Evolutionary conservation across 2,888 invertebrate genomes (phyloP).

Genomic region (Gonocerus acuteangulatus): DNA sequence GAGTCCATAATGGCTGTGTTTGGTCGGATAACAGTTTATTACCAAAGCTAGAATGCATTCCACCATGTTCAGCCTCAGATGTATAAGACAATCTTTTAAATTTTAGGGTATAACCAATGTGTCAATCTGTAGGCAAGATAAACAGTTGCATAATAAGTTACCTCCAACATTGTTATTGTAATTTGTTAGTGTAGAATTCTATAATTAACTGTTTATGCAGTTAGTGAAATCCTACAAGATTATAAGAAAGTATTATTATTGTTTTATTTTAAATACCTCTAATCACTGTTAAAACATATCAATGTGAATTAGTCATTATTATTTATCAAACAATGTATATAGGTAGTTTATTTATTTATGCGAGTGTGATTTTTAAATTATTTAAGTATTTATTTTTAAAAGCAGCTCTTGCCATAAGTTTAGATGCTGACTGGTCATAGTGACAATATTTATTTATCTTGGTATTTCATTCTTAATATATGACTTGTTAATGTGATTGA

Average conservation of each 20-base stretch:
- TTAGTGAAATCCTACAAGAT: conserved; percentile 17
- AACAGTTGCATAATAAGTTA: conserved; percentile 22
- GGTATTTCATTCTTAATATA: neutral
- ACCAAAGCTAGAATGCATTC: conserved; percentile 33
- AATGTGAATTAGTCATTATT: conserved; percentile 32
- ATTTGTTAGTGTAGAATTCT: conserved; percentile 9
- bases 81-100: conserved; percentile 3
- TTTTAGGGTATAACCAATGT: conserved; percentile 5
- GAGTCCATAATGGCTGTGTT: conserved; percentile 35
- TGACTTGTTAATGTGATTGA: neutral
- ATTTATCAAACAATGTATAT: conserved; percentile 30
- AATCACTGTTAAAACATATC: conserved; percentile 31
- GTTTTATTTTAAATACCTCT: conserved; percentile 27
- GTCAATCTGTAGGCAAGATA: conserved; percentile 11
- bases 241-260: conserved; percentile 23
- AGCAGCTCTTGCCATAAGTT: conserved; percentile 12
- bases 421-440: neutral
- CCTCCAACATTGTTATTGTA: conserved; percentile 19
- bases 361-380: conserved; percentile 20
- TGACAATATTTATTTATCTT: neutral
- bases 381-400: conserved; percentile 16
- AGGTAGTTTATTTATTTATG: conserved; percentile 21
- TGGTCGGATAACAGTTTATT: conserved; percentile 33
- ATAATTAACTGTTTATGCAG: neutral
- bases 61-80: conserved; percentile 25